These are phyloP conservation scores for Drosophila lutescens DNA, from an alignment of 2,888 invertebrate genomes.

Conservation along the genomic window DNA sequence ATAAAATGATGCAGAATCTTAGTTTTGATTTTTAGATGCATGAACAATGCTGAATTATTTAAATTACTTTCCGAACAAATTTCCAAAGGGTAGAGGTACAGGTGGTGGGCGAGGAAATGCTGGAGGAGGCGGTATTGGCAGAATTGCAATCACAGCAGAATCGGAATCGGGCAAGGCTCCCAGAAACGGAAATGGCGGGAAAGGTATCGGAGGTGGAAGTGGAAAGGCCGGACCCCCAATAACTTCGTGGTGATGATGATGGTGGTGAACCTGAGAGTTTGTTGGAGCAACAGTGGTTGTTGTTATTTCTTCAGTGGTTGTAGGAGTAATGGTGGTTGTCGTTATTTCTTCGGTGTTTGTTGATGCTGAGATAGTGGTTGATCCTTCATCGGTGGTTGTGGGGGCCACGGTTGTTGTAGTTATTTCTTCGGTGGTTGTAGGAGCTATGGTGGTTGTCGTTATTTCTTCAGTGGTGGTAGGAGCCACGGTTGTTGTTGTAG, in stretches of 20 bases:
- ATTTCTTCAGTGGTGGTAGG: background rate
- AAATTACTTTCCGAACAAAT: conserved; percentile 10
- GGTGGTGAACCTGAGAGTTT: background rate
- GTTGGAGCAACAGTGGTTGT: background rate
- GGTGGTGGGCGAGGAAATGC: background rate
- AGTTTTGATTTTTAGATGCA: background rate
- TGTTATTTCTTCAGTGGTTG: background rate
- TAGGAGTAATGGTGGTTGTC: background rate
- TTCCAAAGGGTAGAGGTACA: conserved; percentile 9
- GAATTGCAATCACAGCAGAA: conserved; percentile 14
- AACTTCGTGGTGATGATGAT: conserved; percentile 16
- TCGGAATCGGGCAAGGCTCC: conserved; percentile 5
- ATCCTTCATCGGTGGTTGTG: background rate
- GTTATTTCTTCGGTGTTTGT: conserved; percentile 3
- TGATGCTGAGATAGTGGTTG: background rate
- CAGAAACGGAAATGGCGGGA: conserved; percentile 4
- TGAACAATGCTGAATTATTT: background rate
- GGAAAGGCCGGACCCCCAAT: conserved; percentile 1
- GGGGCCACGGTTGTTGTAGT: background rate
- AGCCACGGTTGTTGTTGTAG: background rate
- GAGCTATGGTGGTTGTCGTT: background rate
- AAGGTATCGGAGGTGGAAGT: background rate
- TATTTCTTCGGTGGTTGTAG: background rate
- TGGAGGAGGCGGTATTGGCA: conserved; percentile 11
- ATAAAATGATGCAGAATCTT: no score